Conservation (phyloP, 2,888 invertebrate genomes). For the Megastigmus dorsalis region DNA sequence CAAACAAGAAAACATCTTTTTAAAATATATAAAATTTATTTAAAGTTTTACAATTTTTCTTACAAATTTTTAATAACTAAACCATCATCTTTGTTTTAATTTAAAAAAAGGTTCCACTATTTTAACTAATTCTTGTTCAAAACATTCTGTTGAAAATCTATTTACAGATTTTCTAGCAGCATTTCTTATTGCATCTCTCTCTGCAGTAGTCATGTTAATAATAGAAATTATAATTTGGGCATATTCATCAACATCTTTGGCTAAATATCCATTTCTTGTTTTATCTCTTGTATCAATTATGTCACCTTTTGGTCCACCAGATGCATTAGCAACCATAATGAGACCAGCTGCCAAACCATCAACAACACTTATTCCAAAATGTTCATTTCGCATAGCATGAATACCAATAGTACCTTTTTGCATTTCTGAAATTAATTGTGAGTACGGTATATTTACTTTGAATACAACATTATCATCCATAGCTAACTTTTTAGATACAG, state of each 20-base stretch:
- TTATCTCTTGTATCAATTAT: conserved; percentile 87
- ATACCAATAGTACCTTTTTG: conserved; percentile 87
- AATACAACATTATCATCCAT: conserved; percentile 91
- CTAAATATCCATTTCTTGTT: conserved; percentile 87
- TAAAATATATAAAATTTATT: conserved; percentile 49
- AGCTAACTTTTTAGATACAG: conserved; percentile 87
- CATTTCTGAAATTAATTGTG: conserved; percentile 85
- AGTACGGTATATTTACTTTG: conserved; percentile 89
- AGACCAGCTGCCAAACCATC: conserved; percentile 99
- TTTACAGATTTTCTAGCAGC: conserved; percentile 91
- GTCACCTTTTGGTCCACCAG: conserved; percentile 93
- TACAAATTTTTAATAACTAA: conserved; percentile 10
- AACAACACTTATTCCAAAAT: conserved; percentile 98
- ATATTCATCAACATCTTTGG: conserved; percentile 86
- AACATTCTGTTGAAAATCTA: conserved; percentile 89
- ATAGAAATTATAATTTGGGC: conserved; percentile 83
- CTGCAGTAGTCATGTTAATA: conserved; percentile 79
- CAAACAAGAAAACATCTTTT: too few species aligned
- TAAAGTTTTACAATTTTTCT: conserved; percentile 27
- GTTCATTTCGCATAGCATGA: conserved; percentile 99
- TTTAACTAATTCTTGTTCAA: conserved; percentile 86
- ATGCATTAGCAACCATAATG: conserved; percentile 92
- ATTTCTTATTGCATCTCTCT: conserved; percentile 80
- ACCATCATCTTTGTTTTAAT: conserved; percentile 46
- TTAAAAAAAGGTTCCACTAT: conserved; percentile 82